A percentile compares a stretch with the other conserved stretches of the same genome.
Evolutionary conservation across 2,888 invertebrate species (phyloP).

Genomic region (Oasisia sp.): DNA sequence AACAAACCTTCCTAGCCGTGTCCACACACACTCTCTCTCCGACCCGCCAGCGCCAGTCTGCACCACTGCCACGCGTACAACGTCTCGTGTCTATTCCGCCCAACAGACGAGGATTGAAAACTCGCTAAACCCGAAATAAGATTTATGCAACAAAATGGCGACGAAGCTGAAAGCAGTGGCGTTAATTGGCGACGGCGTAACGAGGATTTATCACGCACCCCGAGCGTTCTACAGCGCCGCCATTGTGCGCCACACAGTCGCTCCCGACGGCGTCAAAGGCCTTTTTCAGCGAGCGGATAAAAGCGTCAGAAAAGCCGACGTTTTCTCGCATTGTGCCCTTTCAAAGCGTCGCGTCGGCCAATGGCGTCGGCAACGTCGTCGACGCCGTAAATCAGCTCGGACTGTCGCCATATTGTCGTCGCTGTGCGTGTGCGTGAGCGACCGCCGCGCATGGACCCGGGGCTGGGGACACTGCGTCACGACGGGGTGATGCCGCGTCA

Average conservation of each 20-base stretch:
- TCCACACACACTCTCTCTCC: not conserved
- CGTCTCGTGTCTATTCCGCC: not conserved
- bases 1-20: not conserved
- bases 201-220: constrained; percentile 4
- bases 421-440: not conserved
- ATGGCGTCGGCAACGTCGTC: not conserved
- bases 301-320: not conserved
- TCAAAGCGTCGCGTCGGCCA: not conserved
- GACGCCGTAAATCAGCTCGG: not conserved
- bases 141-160: constrained; percentile 12
- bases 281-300: constrained; percentile 13
- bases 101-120: not conserved
- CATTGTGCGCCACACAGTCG: not conserved
- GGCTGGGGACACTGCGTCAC: too few species aligned
- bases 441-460: not conserved
- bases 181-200: not conserved
- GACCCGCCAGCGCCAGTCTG: not conserved
- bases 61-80: not conserved
- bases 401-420: constrained; percentile 1
- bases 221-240: not conserved
- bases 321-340: not conserved
- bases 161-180: not conserved
- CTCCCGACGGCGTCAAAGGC: not conserved
- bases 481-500: too few species aligned
- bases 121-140: constrained; percentile 10